Evolutionary conservation across 2,797 vertebrate genomes (phyloP), one percentile per base, ranked within the genome.

Genomic region (Sphenopsis melanotis): DNA sequence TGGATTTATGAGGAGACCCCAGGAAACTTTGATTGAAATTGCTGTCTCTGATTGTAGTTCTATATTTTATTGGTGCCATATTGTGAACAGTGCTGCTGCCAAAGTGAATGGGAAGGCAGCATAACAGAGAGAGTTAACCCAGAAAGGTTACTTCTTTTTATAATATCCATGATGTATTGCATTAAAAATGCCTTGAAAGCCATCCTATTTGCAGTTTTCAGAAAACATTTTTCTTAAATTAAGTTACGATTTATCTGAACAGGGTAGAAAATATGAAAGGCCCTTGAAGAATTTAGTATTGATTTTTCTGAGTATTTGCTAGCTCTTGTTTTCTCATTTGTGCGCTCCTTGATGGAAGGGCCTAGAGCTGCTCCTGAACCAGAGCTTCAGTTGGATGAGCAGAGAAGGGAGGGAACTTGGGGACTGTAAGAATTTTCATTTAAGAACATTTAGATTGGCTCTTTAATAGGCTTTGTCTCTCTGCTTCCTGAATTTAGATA

Each of bases 181-280:
- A 66, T 94, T 94, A 78, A 96, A 96, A 94, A 98, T 97, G 96
- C 97, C 97, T 95, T 98, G 97, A 98, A 96, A 98, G 95, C 95
- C 95, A 95, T 98, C 98, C 97, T 97, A 98, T 98, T 98, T 98
- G 98, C 96, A 97, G 97, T 97, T 98, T 98, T 98, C 96, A 98
- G 97, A 98, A 98, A 98, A 97, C 95, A 96, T 98, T 98, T 97
- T 97, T 94, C 96, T 97, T 97, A 98, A 98, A 98, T 98, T 98
- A 98, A 98, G 97, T 99, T 98, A 98, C 97, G 63, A 98, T 98
- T 98, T 98, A 98, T 98, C 98, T 98, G 91, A 98, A 96, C 97
- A 98, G 97, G 98, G 97, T 97, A 98, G 97, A 98, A 98, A 98
- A 98, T 97, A 97, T 96, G 96, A 98, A 98, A 98, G 95, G 87